Conservation (phyloP, 2,888 invertebrate genomes). For the Conops quadrifasciatus region DNA sequence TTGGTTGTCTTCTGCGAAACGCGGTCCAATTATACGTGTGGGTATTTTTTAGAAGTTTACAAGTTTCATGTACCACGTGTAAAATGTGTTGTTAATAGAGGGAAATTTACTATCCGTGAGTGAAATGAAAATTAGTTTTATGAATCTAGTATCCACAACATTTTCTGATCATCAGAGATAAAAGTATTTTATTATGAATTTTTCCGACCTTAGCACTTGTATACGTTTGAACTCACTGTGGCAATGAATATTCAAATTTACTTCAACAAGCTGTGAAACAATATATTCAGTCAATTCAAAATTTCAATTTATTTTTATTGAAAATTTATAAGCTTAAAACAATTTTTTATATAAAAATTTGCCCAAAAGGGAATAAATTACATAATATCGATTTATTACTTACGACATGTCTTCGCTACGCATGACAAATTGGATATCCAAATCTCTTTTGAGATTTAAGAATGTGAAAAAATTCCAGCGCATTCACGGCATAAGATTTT, state of each 20-base stretch:
- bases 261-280: slow-evolving; percentile 43
- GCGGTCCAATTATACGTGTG: no score
- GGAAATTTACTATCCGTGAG: no score
- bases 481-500: slow-evolving; percentile 36
- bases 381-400: slow-evolving; percentile 38
- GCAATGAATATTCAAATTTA: slow-evolving; percentile 32
- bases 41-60: no score
- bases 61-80: no score
- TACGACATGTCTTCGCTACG: slow-evolving; percentile 44
- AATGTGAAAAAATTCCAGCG: slow-evolving; percentile 39
- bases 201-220: neutral
- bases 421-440: slow-evolving; percentile 40
- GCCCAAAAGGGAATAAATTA: slow-evolving; percentile 39
- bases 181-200: slow-evolving; percentile 3
- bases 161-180: neutral
- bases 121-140: neutral
- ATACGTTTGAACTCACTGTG: slow-evolving; percentile 32
- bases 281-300: slow-evolving; percentile 42
- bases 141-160: neutral
- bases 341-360: slow-evolving; percentile 43
- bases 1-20: no score
- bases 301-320: slow-evolving; percentile 44
- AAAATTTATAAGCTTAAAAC: slow-evolving; percentile 44
- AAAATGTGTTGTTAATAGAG: no score
- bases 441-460: slow-evolving; percentile 40